Evolutionary conservation across 2,797 vertebrate genomes (phyloP), one percentile per base, ranked within the genome.

Genomic region (Anguilla pacifica): DNA sequence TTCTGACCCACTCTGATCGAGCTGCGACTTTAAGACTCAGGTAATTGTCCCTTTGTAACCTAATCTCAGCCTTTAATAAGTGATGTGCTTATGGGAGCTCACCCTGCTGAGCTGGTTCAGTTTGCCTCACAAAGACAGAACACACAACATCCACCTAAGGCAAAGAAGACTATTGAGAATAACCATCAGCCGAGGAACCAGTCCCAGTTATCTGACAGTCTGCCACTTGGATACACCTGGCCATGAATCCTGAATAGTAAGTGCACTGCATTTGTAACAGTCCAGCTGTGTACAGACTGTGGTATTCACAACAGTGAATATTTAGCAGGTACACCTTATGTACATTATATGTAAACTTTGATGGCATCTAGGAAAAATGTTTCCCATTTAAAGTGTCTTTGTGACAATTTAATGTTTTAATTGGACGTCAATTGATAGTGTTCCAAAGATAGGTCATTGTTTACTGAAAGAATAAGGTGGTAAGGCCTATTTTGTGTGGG

Each of bases 181-280:
- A 19, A 6, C 70, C 49, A 28, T 46, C 77, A 9, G 55, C 86
- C 53, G 13, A 84, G 87, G 87, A 59, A 72, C 77, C 57, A 51
- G 85, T 59, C 70, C n/a, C n/a, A 28, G 2, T 59, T 77, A 31
- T 77, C 74, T 39, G 53, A 39, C 70, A 61, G 31, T 25, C 72
- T 22, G 17, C 67, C 35, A 7, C 28, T 74, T 25, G 22, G 13
- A 49, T 49, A 19, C 49, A 67, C 35, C 7, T 87, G 6, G 92
- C 84, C 90, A 96, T 97, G 96, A 96, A 96, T 92, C 96, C 96
- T 81, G 96, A 97, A 89, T 97, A 97, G 96, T 97, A 92, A 96
- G 96, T 96, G 92, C 39, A 10, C 0, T 39, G 19, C 13, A 11
- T 0, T 31, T 85, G 17, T 88, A 39, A 22, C 25, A 31, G n/a